phyloP scores from a whole-genome alignment of 2,113 vertebrate species.

The Helogale parvula region DNA sequence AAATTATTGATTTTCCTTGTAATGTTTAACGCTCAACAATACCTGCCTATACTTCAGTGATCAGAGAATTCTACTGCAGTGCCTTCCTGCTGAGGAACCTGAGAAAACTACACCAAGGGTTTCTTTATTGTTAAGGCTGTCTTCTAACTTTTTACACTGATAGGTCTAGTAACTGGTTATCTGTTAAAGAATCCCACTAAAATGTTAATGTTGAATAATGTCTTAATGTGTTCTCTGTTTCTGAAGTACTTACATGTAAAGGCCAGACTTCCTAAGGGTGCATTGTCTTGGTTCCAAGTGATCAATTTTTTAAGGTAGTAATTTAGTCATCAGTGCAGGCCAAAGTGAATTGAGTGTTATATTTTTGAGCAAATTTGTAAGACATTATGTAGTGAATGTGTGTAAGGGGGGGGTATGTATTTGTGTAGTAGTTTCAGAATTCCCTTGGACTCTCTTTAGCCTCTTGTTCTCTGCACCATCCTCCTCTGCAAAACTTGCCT shows the following conservation, averaged over 20 bases:
- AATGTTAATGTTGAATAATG: background rate
- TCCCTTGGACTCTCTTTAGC: background rate
- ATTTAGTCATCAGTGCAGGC: background rate
- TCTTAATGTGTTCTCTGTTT: background rate
- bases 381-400: background rate
- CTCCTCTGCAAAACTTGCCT: background rate
- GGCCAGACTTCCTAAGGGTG: background rate
- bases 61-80: rapidly evolving
- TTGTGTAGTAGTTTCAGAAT: background rate
- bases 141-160: background rate
- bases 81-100: background rate
- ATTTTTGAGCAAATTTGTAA: constrained; percentile 18
- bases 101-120: background rate
- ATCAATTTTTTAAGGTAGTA: background rate
- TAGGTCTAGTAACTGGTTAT: background rate
- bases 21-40: background rate
- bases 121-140: background rate
- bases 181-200: background rate
- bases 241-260: background rate
- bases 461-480: background rate
- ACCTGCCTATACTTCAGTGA: background rate
- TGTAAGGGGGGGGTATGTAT: background rate
- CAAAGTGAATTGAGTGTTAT: background rate
- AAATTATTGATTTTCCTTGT: background rate
- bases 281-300: background rate